Base-by-base conservation (phyloP, 2,113 vertebrate genomes). In the Poicephalus meyeri region DNA sequence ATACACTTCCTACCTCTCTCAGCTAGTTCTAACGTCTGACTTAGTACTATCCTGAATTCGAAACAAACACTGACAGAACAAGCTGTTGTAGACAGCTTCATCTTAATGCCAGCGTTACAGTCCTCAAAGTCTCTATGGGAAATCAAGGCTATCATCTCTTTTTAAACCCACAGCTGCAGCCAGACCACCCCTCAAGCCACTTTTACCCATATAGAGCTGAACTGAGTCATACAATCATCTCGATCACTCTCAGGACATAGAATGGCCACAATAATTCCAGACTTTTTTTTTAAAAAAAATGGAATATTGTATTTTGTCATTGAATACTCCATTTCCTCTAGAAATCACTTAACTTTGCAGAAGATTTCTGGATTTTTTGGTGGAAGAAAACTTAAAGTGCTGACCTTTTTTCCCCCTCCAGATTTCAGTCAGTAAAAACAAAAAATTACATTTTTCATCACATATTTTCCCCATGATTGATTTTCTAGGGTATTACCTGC, bases 91-190 rank as follows among this genome's bases (percentile, higher is more conserved):
- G 42, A 28, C n/a, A 55, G 60, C 15, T 95, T 66, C 83, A 79
- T 26, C 46, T 78, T 39, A 13, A 15, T 14, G 13, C 44, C 42
- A 74, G 28, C 26, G 41, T 52, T 44, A 70, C 31, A 53, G 23
- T 37, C 50, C 50, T 72, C 76, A 41, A 94, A 88, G 17, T 68
- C 47, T 91, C 56, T 56, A 28, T 17, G 31, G 70, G 70, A 95
- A 91, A 85, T 82, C 37, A 88, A 88, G 29, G 35, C 44, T 89
- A 82, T 80, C 52, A 65, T 37, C 66, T 80, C 66, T 55, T 93
- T 77, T 52, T 53, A 68, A 89, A 77, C 3, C 5, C 14, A 21
- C 44, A 89, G 85, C 70, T 88, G 56, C 63, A 88, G 35, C 44
- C 37, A 83, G 44, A 44, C 41, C n/a, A 24, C 28, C 37, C 66